Percentiles rank a stretch among this genome's conserved stretches.
Conservation (phyloP, 1,140 invertebrate genomes). For the Goniozus legneri region DNA sequence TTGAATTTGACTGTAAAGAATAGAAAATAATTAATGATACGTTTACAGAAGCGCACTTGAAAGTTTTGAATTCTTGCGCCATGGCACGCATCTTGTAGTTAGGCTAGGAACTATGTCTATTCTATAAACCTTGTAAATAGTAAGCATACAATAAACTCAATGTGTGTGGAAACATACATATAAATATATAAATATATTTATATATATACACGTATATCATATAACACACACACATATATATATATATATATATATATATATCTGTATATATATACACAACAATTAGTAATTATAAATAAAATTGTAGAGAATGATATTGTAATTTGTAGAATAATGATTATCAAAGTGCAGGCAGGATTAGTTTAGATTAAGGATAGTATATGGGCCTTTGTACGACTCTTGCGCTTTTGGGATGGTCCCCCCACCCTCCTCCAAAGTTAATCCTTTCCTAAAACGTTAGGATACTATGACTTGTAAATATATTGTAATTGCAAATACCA, state of each 20-base stretch:
- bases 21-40: constrained; percentile 41
- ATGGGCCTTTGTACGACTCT: constrained; percentile 40
- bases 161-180: constrained; percentile 24
- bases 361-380: constrained; percentile 34
- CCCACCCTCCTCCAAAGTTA: constrained; percentile 40
- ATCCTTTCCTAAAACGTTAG: constrained; percentile 37
- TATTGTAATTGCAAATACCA: constrained; percentile 13
- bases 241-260: constrained; percentile 20
- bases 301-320: constrained; percentile 25
- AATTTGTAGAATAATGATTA: constrained; percentile 33
- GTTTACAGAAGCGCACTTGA: constrained; percentile 36
- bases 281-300: constrained; percentile 17
- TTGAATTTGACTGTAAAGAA: constrained; percentile 54
- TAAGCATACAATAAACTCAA: constrained; percentile 30
- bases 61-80: constrained; percentile 39
- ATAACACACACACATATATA: constrained; percentile 26
- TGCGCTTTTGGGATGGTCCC: constrained; percentile 38
- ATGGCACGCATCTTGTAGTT: constrained; percentile 48
- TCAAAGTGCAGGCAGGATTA: constrained; percentile 34
- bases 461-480: constrained; percentile 47
- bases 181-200: constrained; percentile 19
- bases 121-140: constrained; percentile 50
- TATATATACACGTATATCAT: constrained; percentile 20
- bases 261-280: constrained; percentile 17
- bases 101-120: constrained; percentile 45